These are phyloP conservation scores for Mythimna impura DNA, from an alignment of 2,888 invertebrate species.

Conservation along the genomic window DNA sequence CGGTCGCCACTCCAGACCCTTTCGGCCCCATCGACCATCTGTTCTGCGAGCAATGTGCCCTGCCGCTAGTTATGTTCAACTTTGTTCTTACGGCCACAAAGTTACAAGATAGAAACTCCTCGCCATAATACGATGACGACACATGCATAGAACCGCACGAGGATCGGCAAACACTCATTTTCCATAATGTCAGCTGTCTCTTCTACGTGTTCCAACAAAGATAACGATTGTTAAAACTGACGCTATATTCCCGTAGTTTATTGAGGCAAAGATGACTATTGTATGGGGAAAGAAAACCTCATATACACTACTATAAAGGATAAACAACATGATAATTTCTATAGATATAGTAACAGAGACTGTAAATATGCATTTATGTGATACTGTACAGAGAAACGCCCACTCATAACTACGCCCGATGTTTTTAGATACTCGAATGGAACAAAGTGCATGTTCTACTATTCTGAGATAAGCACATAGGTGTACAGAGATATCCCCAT, in stretches of 20 bases:
- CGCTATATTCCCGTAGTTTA: slow-evolving; percentile 14
- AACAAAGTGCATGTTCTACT: slow-evolving; percentile 35
- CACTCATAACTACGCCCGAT: slow-evolving; percentile 29
- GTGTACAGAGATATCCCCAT: slow-evolving; percentile 35
- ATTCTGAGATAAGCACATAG: slow-evolving; percentile 29
- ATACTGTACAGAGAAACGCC: slow-evolving; percentile 39
- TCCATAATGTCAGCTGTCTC: slow-evolving; percentile 18
- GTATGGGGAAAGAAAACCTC: slow-evolving; percentile 15
- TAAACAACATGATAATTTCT: slow-evolving; percentile 31
- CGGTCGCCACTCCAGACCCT: no score
- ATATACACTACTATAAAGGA: slow-evolving; percentile 1
- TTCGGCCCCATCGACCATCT: no score
- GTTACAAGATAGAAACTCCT: not conserved
- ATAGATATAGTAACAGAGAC: slow-evolving; percentile 3
- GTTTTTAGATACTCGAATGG: slow-evolving; percentile 43
- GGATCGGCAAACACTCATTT: slow-evolving; percentile 25
- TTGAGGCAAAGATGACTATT: slow-evolving; percentile 1
- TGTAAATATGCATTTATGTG: slow-evolving; percentile 14
- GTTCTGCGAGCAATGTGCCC: no score
- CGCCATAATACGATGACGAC: not conserved
- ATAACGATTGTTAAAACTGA: slow-evolving; percentile 41
- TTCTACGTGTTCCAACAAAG: slow-evolving; percentile 15
- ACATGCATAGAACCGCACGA: slow-evolving; percentile 19
- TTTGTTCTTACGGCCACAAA: not conserved
- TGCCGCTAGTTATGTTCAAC: not conserved